These are phyloP conservation scores for Solenopsis invicta DNA, from an alignment of 1,140 invertebrate species.

Conservation along the genomic window DNA sequence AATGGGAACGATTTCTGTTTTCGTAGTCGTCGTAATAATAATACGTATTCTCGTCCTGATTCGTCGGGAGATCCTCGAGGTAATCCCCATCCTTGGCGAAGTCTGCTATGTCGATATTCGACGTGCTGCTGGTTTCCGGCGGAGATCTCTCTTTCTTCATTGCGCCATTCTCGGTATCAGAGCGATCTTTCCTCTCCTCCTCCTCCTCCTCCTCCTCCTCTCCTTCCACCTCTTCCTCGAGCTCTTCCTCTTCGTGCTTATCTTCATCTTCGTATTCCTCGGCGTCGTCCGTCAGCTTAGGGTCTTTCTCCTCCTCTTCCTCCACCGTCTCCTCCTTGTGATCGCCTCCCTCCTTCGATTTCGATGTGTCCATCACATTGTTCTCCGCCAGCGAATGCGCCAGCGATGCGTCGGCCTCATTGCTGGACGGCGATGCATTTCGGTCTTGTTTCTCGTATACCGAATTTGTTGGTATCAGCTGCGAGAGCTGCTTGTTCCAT, in stretches of 20 bases:
- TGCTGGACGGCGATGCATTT: slow-evolving; percentile 51
- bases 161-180: slow-evolving; percentile 36
- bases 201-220: slow-evolving; percentile 48
- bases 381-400: slow-evolving; percentile 65
- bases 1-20: slow-evolving; percentile 73
- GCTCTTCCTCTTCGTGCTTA: slow-evolving; percentile 47
- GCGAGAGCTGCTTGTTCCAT: slow-evolving; percentile 77
- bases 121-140: slow-evolving; percentile 6
- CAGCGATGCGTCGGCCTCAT: slow-evolving; percentile 63
- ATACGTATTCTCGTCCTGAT: slow-evolving; percentile 76
- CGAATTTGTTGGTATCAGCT: slow-evolving; percentile 80
- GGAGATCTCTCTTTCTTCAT: slow-evolving; percentile 40
- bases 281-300: slow-evolving; percentile 51
- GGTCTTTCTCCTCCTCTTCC: slow-evolving; percentile 62
- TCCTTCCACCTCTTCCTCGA: slow-evolving; percentile 67
- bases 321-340: slow-evolving; percentile 30
- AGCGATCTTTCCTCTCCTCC: slow-evolving; percentile 1
- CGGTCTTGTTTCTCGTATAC: slow-evolving; percentile 77
- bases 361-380: slow-evolving; percentile 69
- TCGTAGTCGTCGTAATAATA: slow-evolving; percentile 84
- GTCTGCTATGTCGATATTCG: not conserved
- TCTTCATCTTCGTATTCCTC: slow-evolving; percentile 68
- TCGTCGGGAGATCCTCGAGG: slow-evolving; percentile 75
- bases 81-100: slow-evolving; percentile 73
- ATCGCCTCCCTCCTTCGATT: slow-evolving; percentile 48